Percentiles rank a stretch among this genome's conserved stretches.
Conservation (phyloP, 2,888 invertebrate species). For the Mesoligia furuncula region DNA sequence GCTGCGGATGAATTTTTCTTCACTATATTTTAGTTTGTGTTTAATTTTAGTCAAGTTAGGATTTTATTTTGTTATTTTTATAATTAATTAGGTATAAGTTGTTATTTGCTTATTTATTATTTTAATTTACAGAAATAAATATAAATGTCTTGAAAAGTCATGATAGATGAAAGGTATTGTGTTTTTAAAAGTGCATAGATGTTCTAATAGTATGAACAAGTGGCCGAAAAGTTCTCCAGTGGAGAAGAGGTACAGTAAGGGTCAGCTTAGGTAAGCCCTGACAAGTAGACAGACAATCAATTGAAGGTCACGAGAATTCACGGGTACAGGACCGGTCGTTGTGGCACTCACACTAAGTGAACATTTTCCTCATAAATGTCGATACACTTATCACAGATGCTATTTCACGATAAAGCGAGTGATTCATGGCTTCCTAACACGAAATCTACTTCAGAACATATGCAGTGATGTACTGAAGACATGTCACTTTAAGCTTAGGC, state of each 20-base stretch:
- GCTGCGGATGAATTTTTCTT: no score
- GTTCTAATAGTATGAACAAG: background rate
- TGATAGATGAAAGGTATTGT: background rate
- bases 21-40: no score
- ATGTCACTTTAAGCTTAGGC: conserved; percentile 19
- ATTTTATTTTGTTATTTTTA: no score
- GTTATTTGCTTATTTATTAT: no score
- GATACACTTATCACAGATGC: conserved; percentile 36
- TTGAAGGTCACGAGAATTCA: background rate
- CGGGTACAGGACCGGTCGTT: background rate
- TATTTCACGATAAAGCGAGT: conserved; percentile 47
- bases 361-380: conserved; percentile 36
- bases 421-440: conserved; percentile 54
- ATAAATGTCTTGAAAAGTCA: no score
- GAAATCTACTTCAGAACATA: conserved; percentile 42
- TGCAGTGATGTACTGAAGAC: conserved; percentile 29
- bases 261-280: background rate
- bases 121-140: no score
- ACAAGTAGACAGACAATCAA: background rate
- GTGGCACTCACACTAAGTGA: conserved; percentile 13
- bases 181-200: background rate
- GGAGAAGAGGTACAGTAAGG: background rate
- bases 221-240: background rate
- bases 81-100: no score
- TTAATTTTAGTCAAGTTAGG: no score